Conservation (phyloP, 2,113 vertebrate species). For the Gymnocephalus cernua region DNA sequence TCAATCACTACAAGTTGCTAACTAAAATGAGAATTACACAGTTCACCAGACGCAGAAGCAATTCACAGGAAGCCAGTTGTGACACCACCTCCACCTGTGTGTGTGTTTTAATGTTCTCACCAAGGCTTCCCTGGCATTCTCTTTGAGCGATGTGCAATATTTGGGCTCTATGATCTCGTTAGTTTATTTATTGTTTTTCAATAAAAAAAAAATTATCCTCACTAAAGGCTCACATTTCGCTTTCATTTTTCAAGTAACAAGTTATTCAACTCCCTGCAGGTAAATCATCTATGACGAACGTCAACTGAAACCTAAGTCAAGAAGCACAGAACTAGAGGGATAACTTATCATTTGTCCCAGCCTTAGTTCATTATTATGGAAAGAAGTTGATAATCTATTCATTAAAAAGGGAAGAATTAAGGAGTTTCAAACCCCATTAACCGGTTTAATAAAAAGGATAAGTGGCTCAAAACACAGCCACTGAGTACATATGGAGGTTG, state of each 20-base stretch:
- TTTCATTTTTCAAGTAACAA: background rate
- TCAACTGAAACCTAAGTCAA: background rate
- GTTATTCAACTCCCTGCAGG: background rate
- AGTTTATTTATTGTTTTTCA: background rate
- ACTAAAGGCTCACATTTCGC: background rate
- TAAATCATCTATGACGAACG: background rate
- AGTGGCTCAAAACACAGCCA: background rate
- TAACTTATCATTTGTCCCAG: background rate
- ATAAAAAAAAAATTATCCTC: background rate
- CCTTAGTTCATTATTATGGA: background rate
- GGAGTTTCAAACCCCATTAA: background rate
- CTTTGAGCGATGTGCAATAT: background rate
- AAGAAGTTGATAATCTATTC: background rate
- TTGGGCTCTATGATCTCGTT: background rate
- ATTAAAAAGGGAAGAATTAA: background rate
- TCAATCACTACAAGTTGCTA: background rate
- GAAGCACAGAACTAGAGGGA: background rate
- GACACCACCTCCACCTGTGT: slow-evolving; percentile 4
- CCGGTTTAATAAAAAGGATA: background rate
- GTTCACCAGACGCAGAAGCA: background rate
- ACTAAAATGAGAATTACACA: background rate
- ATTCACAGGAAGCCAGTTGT: slow-evolving; percentile 34
- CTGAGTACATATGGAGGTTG: slow-evolving; percentile 5
- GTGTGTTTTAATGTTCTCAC: background rate
- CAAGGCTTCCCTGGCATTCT: background rate